phyloP scores from a whole-genome alignment of 2,113 vertebrate species.

The Paramisgurnus dabryanus region DNA sequence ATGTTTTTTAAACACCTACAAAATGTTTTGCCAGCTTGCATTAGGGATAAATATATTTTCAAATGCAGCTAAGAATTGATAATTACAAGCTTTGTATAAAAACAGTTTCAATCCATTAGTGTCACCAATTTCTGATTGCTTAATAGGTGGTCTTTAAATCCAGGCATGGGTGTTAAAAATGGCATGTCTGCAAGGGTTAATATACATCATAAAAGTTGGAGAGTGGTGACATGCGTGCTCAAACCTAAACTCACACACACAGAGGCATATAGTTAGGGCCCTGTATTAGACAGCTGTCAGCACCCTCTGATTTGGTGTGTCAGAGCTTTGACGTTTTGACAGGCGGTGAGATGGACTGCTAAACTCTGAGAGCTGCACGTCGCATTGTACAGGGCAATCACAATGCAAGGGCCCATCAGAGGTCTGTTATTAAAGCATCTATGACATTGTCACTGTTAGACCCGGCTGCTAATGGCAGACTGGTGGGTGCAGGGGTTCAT shows the following conservation, averaged over 20 bases:
- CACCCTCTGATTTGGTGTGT: slow-evolving; percentile 44
- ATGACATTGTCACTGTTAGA: slow-evolving; percentile 26
- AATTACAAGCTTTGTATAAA: background rate
- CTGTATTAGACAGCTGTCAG: slow-evolving; percentile 38
- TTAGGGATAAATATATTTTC: background rate
- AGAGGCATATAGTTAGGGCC: slow-evolving; percentile 11
- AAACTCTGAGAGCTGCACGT: slow-evolving; percentile 36
- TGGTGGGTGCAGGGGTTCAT: slow-evolving; percentile 28
- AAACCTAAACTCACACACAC: slow-evolving; percentile 30
- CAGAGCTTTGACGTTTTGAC: slow-evolving; percentile 53
- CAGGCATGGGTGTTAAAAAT: slow-evolving; percentile 7
- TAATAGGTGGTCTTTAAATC: slow-evolving; percentile 31
- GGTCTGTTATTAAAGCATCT: slow-evolving; percentile 51
- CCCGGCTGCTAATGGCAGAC: slow-evolving; percentile 38
- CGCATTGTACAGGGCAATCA: slow-evolving; percentile 28
- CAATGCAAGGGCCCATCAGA: slow-evolving; percentile 2
- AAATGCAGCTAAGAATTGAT: slow-evolving; percentile 7
- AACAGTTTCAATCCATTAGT: slow-evolving; percentile 3
- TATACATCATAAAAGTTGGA: background rate
- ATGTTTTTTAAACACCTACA: background rate
- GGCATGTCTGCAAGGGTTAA: slow-evolving; percentile 24
- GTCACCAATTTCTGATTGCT: slow-evolving; percentile 5
- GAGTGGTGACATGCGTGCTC: slow-evolving; percentile 40
- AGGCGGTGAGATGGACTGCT: slow-evolving; percentile 42
- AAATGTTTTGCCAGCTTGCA: background rate